Percentiles rank a stretch among this genome's conserved stretches.
Conservation (phyloP, 2,113 vertebrate species). For the Strix uralensis region DNA sequence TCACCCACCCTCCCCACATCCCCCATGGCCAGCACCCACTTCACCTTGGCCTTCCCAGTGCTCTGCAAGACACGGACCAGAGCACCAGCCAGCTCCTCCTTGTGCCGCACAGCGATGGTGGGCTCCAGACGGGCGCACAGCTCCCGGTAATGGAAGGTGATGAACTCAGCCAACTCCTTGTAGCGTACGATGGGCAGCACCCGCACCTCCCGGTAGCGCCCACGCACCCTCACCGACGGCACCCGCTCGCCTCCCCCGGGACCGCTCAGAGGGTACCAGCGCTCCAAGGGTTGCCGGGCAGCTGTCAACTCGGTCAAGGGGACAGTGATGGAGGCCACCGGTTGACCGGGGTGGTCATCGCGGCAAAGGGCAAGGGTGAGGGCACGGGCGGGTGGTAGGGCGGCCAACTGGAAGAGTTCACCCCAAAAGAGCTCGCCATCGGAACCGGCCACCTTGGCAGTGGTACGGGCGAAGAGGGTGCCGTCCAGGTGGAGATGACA, state of each 20-base stretch:
- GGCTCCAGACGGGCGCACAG: constrained; percentile 85
- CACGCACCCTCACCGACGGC: constrained; percentile 77
- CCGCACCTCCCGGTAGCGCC: constrained; percentile 82
- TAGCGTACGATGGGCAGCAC: constrained; percentile 91
- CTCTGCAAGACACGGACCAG: constrained; percentile 89
- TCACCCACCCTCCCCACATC: background rate
- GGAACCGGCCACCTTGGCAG: constrained; percentile 70
- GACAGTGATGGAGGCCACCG: constrained; percentile 79
- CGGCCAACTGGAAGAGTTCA: constrained; percentile 89
- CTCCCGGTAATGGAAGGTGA: constrained; percentile 85
- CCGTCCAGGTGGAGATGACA: constrained; percentile 88
- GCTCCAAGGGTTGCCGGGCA: constrained; percentile 78
- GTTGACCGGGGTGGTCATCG: constrained; percentile 77
- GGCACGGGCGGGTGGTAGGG: constrained; percentile 81
- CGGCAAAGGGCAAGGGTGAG: constrained; percentile 82
- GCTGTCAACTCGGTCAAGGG: constrained; percentile 70
- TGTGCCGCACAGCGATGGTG: constrained; percentile 82
- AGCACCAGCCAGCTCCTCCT: constrained; percentile 89
- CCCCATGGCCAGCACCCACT: fast-evolving
- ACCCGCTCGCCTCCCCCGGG: constrained; percentile 50
- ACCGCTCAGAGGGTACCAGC: constrained; percentile 79
- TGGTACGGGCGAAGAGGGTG: constrained; percentile 85
- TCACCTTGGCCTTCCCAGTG: constrained; percentile 91
- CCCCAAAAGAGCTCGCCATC: constrained; percentile 71
- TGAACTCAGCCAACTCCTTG: constrained; percentile 92